Evolutionary conservation across 2,888 invertebrate species (phyloP), one percentile per base, ranked within the genome.

Genomic region (Clostera curtula): DNA sequence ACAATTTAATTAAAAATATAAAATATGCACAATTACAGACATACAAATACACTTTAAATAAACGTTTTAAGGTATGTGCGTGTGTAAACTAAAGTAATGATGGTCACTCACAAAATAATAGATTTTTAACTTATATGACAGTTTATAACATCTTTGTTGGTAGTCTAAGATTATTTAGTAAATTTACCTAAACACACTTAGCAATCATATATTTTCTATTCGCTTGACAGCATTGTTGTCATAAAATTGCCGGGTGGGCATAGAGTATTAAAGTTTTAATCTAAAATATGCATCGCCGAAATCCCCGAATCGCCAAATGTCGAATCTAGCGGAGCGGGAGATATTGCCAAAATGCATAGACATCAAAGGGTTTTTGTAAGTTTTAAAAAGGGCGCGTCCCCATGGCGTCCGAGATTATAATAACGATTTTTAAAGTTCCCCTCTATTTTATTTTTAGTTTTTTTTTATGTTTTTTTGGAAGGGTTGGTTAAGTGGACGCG

Each of bases 401-500:
- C 64, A 65, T 79, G 76, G 79, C 80, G 75, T 73, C 77, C 82
- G 73, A 82, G 80, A 80, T 83, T 82, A 82, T 83, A 80, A 80
- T 83, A 83, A 83, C 80, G 80, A 80, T 83, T 82, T 80, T 80
- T 73, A 76, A 71, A 72, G 69, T 75, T 75, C 80, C 79, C 72
- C 31, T 69, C n/a, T n/a, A n/a, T n/a, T n/a, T n/a, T n/a, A n/a
- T n/a, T 72, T 70, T 70, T 71, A 66, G 62, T 67, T 74, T 76
- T 72, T 63, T 58, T 56, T 68, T 66, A 64, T 64, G 65, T 64
- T 65, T 69, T 65, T 58, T 58, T 61, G 54, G 56, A 71, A 72
- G 74, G 80, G 80, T 76, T 72, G 69, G 29, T 55, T 61, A 70
- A 80, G 80, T 80, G 77, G 80, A 76, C 77, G 62, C 64, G 59